Conservation (phyloP, 92 coral and sea anemone species). For the Parazoanthus swiftii region DNA sequence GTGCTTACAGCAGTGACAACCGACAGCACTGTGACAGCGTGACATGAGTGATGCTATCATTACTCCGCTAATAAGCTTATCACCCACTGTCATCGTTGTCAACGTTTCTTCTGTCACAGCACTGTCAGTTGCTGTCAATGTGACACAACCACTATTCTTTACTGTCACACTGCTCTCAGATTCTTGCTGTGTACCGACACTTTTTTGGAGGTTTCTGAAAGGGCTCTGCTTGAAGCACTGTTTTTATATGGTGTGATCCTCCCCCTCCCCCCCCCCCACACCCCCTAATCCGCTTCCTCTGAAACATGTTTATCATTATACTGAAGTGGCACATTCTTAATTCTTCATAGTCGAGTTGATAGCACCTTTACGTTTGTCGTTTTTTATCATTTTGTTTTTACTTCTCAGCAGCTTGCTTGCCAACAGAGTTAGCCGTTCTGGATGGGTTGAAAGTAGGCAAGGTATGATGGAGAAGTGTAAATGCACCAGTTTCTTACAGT, state of each 20-base stretch:
- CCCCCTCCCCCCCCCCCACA: too few relatives aligned
- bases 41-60: too few relatives aligned
- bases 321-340: background rate
- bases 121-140: background rate
- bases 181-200: background rate
- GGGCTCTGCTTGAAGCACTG: background rate
- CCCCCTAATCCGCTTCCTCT: background rate
- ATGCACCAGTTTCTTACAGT: background rate
- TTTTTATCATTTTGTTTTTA: too few relatives aligned
- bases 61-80: too few relatives aligned
- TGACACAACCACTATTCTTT: background rate
- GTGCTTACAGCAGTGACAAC: too few relatives aligned
- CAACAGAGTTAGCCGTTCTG: constrained; percentile 63
- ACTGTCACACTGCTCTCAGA: background rate
- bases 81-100: too few relatives aligned
- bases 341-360: background rate
- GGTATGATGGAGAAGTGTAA: constrained; percentile 37
- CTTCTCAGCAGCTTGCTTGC: constrained; percentile 9
- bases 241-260: too few relatives aligned
- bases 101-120: background rate
- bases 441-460: constrained; percentile 87
- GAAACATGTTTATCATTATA: too few relatives aligned
- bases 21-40: too few relatives aligned
- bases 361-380: background rate
- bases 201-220: too few relatives aligned